A percentile compares a stretch with the other conserved stretches of the same genome.
phyloP scores from a whole-genome alignment of 2,113 vertebrate genomes.

The Epinephelus moara region DNA sequence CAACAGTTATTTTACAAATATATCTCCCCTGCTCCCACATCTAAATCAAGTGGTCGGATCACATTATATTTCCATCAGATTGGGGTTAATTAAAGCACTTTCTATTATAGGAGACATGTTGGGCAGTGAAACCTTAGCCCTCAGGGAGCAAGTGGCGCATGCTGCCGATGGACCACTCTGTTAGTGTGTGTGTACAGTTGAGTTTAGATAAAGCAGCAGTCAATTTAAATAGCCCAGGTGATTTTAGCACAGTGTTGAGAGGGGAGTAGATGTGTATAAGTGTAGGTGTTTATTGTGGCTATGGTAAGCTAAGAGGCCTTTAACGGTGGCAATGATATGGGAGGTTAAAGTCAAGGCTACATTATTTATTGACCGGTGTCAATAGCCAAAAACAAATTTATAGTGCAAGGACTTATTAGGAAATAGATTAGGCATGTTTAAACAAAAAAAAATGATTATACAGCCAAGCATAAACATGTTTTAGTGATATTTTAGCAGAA shows the following conservation, averaged over 20 bases:
- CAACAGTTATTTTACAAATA: slow-evolving; percentile 17
- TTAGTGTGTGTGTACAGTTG: slow-evolving; percentile 25
- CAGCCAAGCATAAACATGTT: too few relatives aligned
- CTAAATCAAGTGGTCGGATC: slow-evolving; percentile 53
- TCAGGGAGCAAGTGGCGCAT: slow-evolving; percentile 36
- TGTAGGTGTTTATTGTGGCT: slow-evolving; percentile 23
- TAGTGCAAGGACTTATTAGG: too few relatives aligned
- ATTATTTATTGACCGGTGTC: slow-evolving; percentile 16
- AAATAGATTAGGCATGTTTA: too few relatives aligned
- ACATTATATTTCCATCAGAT: slow-evolving; percentile 56
- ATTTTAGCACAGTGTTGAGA: slow-evolving; percentile 69
- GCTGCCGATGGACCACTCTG: slow-evolving; percentile 24
- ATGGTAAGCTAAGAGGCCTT: background rate
- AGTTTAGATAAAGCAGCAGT: slow-evolving; percentile 41
- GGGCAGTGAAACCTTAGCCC: slow-evolving; percentile 65
- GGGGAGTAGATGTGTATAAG: slow-evolving; percentile 37
- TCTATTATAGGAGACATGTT: slow-evolving; percentile 70
- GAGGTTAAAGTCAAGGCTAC: slow-evolving; percentile 33
- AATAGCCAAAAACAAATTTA: background rate
- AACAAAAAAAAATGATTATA: too few relatives aligned
- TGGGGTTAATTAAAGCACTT: slow-evolving; percentile 76
- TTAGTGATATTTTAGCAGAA: too few relatives aligned
- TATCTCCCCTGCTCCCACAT: background rate
- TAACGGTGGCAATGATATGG: slow-evolving; percentile 5
- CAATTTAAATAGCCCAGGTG: slow-evolving; percentile 67